Evolutionary conservation across 1,140 invertebrate species (phyloP).

Genomic region (Hesperophylax magnus): DNA sequence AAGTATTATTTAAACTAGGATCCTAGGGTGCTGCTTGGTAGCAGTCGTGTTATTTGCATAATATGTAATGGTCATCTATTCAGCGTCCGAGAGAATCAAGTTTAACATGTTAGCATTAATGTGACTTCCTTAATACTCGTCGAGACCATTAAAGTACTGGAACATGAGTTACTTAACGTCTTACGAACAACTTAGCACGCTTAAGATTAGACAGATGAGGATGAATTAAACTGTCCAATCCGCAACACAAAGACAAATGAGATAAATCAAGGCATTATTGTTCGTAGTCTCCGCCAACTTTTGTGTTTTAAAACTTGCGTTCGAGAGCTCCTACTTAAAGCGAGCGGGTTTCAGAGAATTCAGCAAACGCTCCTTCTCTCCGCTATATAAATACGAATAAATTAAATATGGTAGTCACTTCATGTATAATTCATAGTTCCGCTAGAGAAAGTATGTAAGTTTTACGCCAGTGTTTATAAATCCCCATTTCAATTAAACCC

Average conservation of each 20-base stretch:
- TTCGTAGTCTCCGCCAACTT: slow-evolving; percentile 7
- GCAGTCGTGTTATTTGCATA: too few relatives aligned
- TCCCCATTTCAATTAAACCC: slow-evolving; percentile 26
- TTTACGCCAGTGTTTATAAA: slow-evolving; percentile 26
- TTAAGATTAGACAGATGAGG: slow-evolving; percentile 7
- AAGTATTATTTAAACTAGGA: too few relatives aligned
- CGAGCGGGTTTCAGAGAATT: background rate
- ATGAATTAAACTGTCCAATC: slow-evolving; percentile 22
- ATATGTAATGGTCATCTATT: too few relatives aligned
- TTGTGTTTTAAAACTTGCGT: slow-evolving; percentile 22
- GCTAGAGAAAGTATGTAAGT: slow-evolving; percentile 31
- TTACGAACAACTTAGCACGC: slow-evolving; percentile 12
- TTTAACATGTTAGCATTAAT: too few relatives aligned
- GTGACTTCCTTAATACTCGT: too few relatives aligned
- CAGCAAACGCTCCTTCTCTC: background rate
- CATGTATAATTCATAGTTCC: slow-evolving; percentile 38
- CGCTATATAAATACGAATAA: slow-evolving; percentile 36
- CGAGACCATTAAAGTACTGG: background rate
- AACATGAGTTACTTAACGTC: slow-evolving; percentile 5
- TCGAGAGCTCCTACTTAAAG: background rate
- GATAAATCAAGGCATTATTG: slow-evolving; percentile 38
- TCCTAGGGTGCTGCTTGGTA: too few relatives aligned
- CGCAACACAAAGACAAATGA: slow-evolving; percentile 28
- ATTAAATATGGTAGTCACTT: slow-evolving; percentile 29
- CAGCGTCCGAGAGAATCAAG: too few relatives aligned